Conservation (phyloP, 2,113 vertebrate species). For the Hemiscyllium ocellatum region DNA sequence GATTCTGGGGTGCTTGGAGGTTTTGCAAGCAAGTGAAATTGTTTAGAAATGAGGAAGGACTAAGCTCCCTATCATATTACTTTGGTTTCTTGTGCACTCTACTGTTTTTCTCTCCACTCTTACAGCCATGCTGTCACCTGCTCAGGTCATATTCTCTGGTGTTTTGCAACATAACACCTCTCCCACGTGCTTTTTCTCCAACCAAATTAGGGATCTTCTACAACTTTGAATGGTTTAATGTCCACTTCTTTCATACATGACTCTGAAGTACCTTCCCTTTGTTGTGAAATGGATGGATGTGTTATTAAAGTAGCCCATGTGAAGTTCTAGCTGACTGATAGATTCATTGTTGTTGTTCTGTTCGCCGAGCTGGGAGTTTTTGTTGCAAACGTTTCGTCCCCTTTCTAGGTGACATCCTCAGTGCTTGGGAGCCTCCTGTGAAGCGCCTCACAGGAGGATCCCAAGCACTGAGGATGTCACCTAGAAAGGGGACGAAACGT, state of each 20-base stretch:
- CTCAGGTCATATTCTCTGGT: neutral
- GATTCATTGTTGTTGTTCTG: too few relatives aligned
- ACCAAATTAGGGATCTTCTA: neutral
- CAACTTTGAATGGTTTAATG: neutral
- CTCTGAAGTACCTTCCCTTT: neutral
- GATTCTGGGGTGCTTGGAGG: neutral
- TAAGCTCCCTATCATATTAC: neutral
- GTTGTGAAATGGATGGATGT: neutral
- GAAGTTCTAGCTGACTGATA: neutral
- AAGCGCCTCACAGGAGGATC: too few relatives aligned
- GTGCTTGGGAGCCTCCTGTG: too few relatives aligned
- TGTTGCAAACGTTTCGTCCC: too few relatives aligned
- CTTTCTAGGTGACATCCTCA: too few relatives aligned
- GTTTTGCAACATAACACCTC: neutral
- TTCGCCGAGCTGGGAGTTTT: too few relatives aligned
- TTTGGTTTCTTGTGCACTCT: neutral
- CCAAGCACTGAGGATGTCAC: too few relatives aligned
- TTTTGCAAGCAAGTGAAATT: neutral
- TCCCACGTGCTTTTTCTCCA: neutral
- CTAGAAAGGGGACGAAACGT: too few relatives aligned
- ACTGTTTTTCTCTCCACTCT: neutral
- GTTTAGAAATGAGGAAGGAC: neutral
- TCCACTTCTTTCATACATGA: neutral
- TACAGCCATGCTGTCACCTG: neutral
- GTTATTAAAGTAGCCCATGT: neutral